These are phyloP conservation scores for Drosophila kuntzei DNA, from an alignment of 2,888 invertebrate genomes.

Conservation along the genomic window DNA sequence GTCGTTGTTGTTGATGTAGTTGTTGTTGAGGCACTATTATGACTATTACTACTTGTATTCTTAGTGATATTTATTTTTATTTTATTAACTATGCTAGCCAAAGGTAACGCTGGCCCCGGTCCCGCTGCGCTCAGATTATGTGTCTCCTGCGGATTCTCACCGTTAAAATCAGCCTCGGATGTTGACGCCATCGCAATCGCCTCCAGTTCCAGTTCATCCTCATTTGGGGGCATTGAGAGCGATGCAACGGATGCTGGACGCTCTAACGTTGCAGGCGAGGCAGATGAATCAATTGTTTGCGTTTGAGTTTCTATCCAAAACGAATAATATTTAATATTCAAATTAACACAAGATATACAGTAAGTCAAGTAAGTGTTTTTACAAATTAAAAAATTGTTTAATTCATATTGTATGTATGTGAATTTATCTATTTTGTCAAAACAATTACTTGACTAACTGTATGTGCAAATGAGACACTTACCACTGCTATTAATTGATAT, in stretches of 20 bases:
- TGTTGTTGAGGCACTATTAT: conserved; percentile 76
- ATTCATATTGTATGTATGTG: no score
- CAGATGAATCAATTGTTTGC: conserved; percentile 81
- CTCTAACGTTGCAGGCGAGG: conserved; percentile 82
- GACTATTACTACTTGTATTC: conserved; percentile 86
- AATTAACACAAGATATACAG: neutral
- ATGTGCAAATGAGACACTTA: conserved; percentile 56
- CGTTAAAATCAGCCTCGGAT: conserved; percentile 86
- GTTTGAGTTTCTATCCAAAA: conserved; percentile 78
- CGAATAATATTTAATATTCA: neutral
- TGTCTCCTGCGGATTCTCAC: conserved; percentile 88
- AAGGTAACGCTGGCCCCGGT: conserved; percentile 83
- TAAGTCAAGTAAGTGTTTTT: neutral
- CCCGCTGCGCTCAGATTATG: conserved; percentile 85
- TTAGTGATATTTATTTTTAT: conserved; percentile 95
- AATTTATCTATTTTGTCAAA: neutral
- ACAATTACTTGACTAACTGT: neutral
- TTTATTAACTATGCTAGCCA: conserved; percentile 86
- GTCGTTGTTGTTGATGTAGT: conserved; percentile 41
- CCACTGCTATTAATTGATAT: conserved; percentile 84
- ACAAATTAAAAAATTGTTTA: no score
- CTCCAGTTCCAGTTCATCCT: conserved; percentile 54
- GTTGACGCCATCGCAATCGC: conserved; percentile 15
- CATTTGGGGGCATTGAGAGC: conserved; percentile 57
- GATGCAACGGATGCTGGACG: conserved; percentile 85